phyloP scores from a whole-genome alignment of 2,113 vertebrate species.

The Megalops atlanticus region DNA sequence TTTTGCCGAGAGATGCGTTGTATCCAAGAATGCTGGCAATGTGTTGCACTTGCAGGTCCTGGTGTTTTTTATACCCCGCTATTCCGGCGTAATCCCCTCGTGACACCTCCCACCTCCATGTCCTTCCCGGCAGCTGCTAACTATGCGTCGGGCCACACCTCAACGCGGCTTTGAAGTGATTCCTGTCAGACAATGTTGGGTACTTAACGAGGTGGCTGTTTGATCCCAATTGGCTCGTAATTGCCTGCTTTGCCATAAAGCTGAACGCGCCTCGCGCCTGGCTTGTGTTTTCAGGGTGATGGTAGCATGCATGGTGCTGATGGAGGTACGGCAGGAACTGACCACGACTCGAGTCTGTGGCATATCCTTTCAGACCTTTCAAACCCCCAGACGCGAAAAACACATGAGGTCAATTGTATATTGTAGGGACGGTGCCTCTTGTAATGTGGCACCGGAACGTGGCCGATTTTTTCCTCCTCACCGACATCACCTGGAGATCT shows the following conservation, averaged over 20 bases:
- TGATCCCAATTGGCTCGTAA: constrained; percentile 47
- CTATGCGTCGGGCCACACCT: constrained; percentile 22
- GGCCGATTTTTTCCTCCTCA: constrained; percentile 42
- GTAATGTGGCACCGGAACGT: constrained; percentile 55
- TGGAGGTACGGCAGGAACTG: constrained; percentile 12
- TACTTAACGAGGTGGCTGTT: constrained; percentile 49
- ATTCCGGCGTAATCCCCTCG: constrained; percentile 11
- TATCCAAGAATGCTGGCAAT: not conserved
- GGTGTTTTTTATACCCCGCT: constrained; percentile 41
- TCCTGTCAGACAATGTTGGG: constrained; percentile 33
- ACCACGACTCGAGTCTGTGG: constrained; percentile 38
- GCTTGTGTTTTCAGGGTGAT: not conserved
- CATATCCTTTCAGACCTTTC: constrained; percentile 50
- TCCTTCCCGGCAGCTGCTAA: constrained; percentile 24
- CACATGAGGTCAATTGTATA: constrained; percentile 46
- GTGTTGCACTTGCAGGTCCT: not conserved
- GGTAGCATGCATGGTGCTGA: not conserved
- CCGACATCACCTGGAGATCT: constrained; percentile 40
- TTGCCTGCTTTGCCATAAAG: constrained; percentile 33
- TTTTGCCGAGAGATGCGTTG: not conserved
- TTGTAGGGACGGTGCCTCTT: constrained; percentile 42
- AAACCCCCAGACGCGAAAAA: constrained; percentile 49
- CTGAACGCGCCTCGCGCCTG: not conserved
- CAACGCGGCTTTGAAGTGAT: constrained; percentile 59
- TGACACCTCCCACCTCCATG: constrained; percentile 5